Base-by-base conservation (phyloP, 2,113 vertebrate species). In the Mola mola region DNA sequence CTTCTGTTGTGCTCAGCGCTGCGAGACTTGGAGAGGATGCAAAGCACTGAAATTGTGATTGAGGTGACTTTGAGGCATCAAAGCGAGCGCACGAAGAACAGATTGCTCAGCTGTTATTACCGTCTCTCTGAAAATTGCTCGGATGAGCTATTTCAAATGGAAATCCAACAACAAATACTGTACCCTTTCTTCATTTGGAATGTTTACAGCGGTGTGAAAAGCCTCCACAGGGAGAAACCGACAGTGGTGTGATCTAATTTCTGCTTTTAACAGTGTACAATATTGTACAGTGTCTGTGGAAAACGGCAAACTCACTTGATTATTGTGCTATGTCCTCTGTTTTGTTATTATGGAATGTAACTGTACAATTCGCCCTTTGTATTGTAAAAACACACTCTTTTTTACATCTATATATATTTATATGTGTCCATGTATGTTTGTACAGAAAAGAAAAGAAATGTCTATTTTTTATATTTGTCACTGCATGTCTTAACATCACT, bases 401-500 rank as follows among this genome's bases (percentile, higher is more conserved):
- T 96, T 96, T 92, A 91, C 94, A 94, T 84, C 72, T 89, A 69
- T 96, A 94, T 96, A 94, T 99, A 98, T 99, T 97, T 99, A 97
- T 98, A 96, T 96, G 93, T 97, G 94, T 90, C 65, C 63, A 79
- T 96, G 75, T 91, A 86, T 90, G 87, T 90, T 89, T 98, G 89
- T 90, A 93, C 89, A 93, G 87, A 89, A 90, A 78, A 96, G 86
- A 93, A 94, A 89, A 92, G 1, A 87, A 94, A 95, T 93, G 93
- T 98, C 93, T 98, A 98, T 99, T 98, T 90, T 99, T 97, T 98
- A 93, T 98, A 98, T 92, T 72, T 93, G 93, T 92, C 90, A 94
- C 86, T 93, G 92, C 93, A 93, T 93, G 91, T 92, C 74, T 79
- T 72, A 84, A 85, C 86, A 87, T 84, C 66, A 77, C 72, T 74